Percentiles rank a stretch among this genome's conserved stretches.
Conservation (phyloP, 1,140 invertebrate genomes). For the Eurosta solidaginis region DNA sequence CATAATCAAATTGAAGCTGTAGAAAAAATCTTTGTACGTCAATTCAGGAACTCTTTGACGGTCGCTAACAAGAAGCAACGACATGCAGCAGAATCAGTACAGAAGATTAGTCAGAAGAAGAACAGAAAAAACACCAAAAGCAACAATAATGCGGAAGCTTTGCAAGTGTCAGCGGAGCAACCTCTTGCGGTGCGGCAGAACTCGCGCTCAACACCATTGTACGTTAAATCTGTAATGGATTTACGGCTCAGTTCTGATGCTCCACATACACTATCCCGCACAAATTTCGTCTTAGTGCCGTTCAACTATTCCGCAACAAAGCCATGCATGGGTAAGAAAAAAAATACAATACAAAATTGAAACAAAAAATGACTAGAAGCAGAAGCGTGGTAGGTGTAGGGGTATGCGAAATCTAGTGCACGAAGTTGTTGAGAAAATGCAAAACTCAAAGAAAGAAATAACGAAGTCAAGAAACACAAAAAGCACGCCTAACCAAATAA, state of each 20-base stretch:
- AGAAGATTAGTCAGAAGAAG: not conserved
- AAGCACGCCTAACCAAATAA: not conserved
- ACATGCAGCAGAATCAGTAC: not conserved
- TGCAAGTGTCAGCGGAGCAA: not conserved
- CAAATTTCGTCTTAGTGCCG: not conserved
- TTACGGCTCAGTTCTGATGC: conserved; percentile 53
- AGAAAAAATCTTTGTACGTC: not conserved
- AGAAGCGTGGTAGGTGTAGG: not conserved
- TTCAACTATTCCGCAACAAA: not conserved
- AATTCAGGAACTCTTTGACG: not conserved
- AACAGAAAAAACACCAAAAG: not conserved
- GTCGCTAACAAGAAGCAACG: not conserved
- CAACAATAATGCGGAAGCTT: not conserved
- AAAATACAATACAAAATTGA: not conserved
- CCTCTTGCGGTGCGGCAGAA: not conserved
- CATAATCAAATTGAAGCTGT: not conserved
- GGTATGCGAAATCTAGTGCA: too few relatives aligned
- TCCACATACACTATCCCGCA: not conserved
- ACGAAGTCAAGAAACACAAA: not conserved
- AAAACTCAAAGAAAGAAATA: not conserved
- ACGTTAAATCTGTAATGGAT: conserved; percentile 55
- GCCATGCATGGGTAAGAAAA: not conserved
- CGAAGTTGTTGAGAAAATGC: too few relatives aligned
- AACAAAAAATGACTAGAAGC: conserved; percentile 10
- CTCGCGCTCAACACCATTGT: conserved; percentile 12